These are phyloP conservation scores for Lasioglossum baleicum DNA, from an alignment of 1,140 invertebrate species.

Conservation along the genomic window DNA sequence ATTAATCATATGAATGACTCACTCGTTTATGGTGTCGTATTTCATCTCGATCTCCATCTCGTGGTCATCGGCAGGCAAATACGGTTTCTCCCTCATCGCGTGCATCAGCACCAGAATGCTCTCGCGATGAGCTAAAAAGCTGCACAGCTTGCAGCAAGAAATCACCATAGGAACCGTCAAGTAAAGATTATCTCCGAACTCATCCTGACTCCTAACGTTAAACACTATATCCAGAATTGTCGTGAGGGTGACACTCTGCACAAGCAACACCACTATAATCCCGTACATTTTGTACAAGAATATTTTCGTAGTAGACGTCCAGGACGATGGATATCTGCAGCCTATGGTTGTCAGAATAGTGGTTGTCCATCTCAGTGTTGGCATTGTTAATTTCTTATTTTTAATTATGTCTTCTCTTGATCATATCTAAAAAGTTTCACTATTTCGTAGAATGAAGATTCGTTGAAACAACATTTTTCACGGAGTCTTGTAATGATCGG, in stretches of 20 bases:
- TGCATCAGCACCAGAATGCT: slow-evolving; percentile 42
- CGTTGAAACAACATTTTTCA: too few species aligned
- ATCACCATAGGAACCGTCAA: slow-evolving; percentile 9
- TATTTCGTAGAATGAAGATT: too few species aligned
- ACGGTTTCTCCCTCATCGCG: slow-evolving; percentile 23
- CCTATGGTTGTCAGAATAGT: slow-evolving; percentile 4
- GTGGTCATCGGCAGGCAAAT: slow-evolving; percentile 12
- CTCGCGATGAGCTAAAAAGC: slow-evolving; percentile 35
- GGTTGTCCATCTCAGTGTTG: not conserved
- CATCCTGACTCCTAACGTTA: slow-evolving; percentile 27
- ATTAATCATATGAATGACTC: too few species aligned
- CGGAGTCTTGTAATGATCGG: too few species aligned
- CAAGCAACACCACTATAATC: not conserved
- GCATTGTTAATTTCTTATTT: not conserved
- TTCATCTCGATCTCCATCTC: slow-evolving; percentile 48
- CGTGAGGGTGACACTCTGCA: slow-evolving; percentile 3
- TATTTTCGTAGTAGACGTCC: slow-evolving; percentile 8
- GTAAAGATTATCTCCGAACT: slow-evolving; percentile 50
- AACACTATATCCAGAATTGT: slow-evolving; percentile 28
- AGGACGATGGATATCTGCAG: slow-evolving; percentile 6
- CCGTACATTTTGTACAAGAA: slow-evolving; percentile 19
- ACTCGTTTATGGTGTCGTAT: slow-evolving; percentile 27
- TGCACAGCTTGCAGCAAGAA: slow-evolving; percentile 41
- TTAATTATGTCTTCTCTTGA: too few species aligned
- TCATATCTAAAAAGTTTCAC: too few species aligned